Conservation (phyloP, 2,888 invertebrate species). For the Matsumyia berberina region DNA sequence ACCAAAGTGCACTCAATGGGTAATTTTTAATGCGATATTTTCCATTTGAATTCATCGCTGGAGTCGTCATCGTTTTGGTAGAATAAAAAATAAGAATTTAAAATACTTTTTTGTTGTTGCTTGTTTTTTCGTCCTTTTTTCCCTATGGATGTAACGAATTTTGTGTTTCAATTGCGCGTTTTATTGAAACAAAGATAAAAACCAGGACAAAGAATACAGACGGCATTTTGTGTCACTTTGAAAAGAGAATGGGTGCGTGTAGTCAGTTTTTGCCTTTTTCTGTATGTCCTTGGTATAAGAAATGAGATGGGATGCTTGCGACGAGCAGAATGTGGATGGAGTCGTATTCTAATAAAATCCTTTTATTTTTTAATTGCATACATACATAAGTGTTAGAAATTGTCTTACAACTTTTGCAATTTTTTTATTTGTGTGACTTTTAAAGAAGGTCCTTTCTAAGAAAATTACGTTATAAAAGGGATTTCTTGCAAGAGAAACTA, state of each 20-base stretch:
- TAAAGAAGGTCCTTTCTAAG: too few relatives aligned
- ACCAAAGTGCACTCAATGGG: slow-evolving; percentile 78
- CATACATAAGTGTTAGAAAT: too few relatives aligned
- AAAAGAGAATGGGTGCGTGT: neutral
- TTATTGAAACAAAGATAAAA: slow-evolving; percentile 76
- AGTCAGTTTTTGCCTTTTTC: neutral
- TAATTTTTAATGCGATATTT: slow-evolving; percentile 79
- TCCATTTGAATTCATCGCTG: slow-evolving; percentile 77
- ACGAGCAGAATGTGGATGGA: neutral
- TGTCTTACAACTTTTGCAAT: too few relatives aligned
- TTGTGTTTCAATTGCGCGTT: slow-evolving; percentile 76
- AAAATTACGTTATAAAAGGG: too few relatives aligned
- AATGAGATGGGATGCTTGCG: neutral
- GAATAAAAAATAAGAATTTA: slow-evolving; percentile 24
- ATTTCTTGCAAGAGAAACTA: too few relatives aligned
- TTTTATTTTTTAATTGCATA: neutral
- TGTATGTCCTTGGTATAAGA: neutral
- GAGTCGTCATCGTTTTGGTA: slow-evolving; percentile 28
- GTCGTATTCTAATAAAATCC: neutral
- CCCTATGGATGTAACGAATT: slow-evolving; percentile 58
- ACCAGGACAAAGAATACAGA: slow-evolving; percentile 50
- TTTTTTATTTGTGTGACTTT: too few relatives aligned
- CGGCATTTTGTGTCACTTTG: slow-evolving; percentile 32
- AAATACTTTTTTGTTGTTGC: slow-evolving; percentile 18
- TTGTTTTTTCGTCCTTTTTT: slow-evolving; percentile 32